Evolutionary conservation across 2,113 vertebrate species (phyloP).

Genomic region (Sphyrna mokarran): DNA sequence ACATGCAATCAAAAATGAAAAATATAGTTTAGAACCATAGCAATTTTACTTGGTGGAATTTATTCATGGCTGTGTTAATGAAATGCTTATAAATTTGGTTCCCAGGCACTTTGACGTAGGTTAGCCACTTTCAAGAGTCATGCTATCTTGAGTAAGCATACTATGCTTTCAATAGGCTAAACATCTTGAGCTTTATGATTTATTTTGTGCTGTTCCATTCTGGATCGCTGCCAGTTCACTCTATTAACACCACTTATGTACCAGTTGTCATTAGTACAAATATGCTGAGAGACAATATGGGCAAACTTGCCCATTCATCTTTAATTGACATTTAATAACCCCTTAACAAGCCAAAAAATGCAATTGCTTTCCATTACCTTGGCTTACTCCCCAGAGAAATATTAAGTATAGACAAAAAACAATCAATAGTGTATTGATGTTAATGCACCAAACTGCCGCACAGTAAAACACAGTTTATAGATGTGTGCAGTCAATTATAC

Average conservation of each 20-base stretch:
- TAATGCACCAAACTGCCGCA: neutral
- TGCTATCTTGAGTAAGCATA: neutral
- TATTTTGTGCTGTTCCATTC: neutral
- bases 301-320: neutral
- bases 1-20: neutral
- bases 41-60: neutral
- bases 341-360: neutral
- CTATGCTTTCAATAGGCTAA: no score
- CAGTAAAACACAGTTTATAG: neutral
- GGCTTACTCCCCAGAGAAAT: neutral
- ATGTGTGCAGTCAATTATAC: no score
- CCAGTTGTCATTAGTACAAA: neutral
- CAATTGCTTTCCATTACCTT: neutral
- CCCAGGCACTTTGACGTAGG: neutral
- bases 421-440: neutral
- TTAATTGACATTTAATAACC: neutral
- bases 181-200: neutral
- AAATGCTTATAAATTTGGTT: neutral
- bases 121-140: neutral
- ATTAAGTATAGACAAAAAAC: neutral
- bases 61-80: neutral
- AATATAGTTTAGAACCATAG: neutral
- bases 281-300: neutral
- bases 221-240: neutral
- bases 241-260: neutral